These are phyloP conservation scores for Matsumurasca onukii DNA, from an alignment of 1,140 invertebrate genomes.

Conservation along the genomic window DNA sequence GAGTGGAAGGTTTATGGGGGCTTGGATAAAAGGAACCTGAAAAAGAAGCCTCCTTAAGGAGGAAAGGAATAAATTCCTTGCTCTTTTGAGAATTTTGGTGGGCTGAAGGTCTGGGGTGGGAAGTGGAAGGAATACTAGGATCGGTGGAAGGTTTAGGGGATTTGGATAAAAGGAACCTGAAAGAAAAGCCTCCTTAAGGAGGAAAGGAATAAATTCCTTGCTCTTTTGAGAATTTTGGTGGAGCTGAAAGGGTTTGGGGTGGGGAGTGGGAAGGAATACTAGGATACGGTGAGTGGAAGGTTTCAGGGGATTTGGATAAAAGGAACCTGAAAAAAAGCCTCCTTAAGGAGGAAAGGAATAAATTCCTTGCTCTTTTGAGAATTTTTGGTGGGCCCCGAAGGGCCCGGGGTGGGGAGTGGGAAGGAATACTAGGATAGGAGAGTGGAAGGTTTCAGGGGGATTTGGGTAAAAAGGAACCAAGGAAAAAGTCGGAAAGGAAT, in stretches of 20 bases:
- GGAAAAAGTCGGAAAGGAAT: not conserved
- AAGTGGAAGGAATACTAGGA: no score
- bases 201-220: slow-evolving; percentile 12
- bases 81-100: not conserved
- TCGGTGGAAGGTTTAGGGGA: no score
- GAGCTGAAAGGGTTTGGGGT: not conserved
- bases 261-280: not conserved
- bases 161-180: not conserved
- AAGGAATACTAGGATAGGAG: not conserved
- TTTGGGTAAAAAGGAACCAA: not conserved
- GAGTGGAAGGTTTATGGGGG: no score
- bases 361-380: not conserved
- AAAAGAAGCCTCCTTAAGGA: no score
- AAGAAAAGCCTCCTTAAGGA: slow-evolving; percentile 14
- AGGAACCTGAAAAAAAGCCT: slow-evolving; percentile 11
- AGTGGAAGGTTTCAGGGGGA: not conserved
- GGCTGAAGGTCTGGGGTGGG: not conserved
- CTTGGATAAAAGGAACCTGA: no score
- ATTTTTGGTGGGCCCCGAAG: not conserved
- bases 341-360: not conserved
- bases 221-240: not conserved
- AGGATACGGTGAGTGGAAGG: no score
- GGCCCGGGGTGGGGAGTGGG: not conserved
- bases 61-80: not conserved
- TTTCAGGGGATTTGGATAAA: no score